Evolutionary conservation across 2,888 invertebrate genomes (phyloP), one percentile per base, ranked within the genome.

Genomic region (Ophioninae sp.): DNA sequence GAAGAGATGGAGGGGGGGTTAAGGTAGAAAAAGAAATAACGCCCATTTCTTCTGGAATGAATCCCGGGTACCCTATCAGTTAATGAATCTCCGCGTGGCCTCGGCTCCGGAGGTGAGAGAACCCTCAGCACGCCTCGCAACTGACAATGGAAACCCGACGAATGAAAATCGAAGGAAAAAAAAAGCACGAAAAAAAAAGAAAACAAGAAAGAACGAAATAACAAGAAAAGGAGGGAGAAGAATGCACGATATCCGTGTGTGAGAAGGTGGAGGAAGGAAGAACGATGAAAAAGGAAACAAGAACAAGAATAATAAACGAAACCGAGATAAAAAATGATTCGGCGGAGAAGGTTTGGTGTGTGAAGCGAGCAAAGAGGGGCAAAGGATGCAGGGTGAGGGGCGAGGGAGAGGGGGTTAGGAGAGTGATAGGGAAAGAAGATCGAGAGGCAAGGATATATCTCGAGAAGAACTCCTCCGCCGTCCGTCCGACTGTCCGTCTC

Each of bases 41-140:
- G 30, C 72, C 73, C 67, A 67, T 73, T 72, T 65, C 65, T 79
- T 59, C 73, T 57, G 79, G 67, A 73, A 73, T 79, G 79, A 79
- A 79, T 74, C 69, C 56, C 70, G 44, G 65, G 84, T 65, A 77
- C 85, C 87, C 88, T 91, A 90, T 91, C 91, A 89, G 88, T 89
- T 90, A 90, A 91, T 90, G 90, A 91, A 91, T 91, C 91, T 88
- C 87, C 59, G 73, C 84, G 85, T 82, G 86, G 87, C 86, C 76
- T 76, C 65, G 82, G 67, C 70, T 76, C 56, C 76, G 75, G 73
- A 82, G 74, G 79, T 69, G 79, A 57, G 72, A 56, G 74, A 81
- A 81, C 39, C 73, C 81, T 67, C 64, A 75, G 86, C 83, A 73
- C 82, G 84, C 84, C 85, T 85, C 83, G 81, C 73, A 69, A 75